Percentiles rank a stretch among this genome's conserved stretches.
These are phyloP conservation scores for Saccostrea cuccullata DNA, from an alignment of 1,140 invertebrate genomes.

Conservation along the genomic window DNA sequence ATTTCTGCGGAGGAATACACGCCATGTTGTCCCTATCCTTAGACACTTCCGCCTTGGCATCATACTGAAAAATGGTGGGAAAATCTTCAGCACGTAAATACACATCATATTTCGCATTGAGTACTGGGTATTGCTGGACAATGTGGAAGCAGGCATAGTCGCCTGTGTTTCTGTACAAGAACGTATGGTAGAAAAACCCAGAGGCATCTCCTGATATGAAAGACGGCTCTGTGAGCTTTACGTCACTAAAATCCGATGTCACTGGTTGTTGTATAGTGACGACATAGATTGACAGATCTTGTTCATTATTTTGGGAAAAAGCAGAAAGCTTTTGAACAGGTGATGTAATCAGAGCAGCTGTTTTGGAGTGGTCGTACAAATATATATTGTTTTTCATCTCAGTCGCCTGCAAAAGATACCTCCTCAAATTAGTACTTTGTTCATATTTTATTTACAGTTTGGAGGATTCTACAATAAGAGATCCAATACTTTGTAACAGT, in stretches of 20 bases:
- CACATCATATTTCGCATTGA: constrained; percentile 45
- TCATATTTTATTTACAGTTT: too few species aligned
- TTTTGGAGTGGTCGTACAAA: constrained; percentile 33
- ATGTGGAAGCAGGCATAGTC: constrained; percentile 53
- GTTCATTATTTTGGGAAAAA: not conserved
- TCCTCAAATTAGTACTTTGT: too few species aligned
- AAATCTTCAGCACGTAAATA: constrained; percentile 44
- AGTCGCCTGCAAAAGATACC: constrained; percentile 30
- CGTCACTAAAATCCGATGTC: not conserved
- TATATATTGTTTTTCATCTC: constrained; percentile 41
- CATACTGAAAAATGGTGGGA: constrained; percentile 53
- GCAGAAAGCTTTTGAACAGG: constrained; percentile 46
- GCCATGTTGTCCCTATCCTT: constrained; percentile 50
- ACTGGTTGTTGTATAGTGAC: constrained; percentile 51
- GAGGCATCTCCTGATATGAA: constrained; percentile 57
- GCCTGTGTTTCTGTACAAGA: constrained; percentile 46
- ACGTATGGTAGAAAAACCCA: constrained; percentile 55
- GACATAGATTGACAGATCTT: not conserved
- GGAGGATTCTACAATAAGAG: too few species aligned
- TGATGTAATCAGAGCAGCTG: constrained; percentile 41
- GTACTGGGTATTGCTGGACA: constrained; percentile 3
- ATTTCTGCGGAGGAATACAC: constrained; percentile 41
- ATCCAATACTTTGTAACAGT: too few species aligned
- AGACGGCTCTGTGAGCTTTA: constrained; percentile 28
- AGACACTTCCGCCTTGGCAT: constrained; percentile 38